Conservation (phyloP, 1,140 invertebrate genomes). For the Eupristina koningsbergeri region DNA sequence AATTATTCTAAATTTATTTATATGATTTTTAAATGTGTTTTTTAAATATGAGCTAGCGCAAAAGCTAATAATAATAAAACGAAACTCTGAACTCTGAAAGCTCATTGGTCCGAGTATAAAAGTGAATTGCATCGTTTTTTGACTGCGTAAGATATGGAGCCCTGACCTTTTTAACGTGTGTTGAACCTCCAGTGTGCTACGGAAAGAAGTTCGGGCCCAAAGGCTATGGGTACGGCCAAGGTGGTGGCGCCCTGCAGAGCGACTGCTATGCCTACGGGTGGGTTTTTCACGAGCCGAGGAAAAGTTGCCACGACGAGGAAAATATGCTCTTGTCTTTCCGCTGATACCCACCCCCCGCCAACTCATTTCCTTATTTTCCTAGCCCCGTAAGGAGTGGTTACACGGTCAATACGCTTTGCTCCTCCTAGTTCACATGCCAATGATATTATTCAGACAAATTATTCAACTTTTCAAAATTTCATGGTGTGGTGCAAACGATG, state of each 20-base stretch:
- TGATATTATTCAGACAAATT: too few species aligned
- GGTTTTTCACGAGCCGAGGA: conserved; percentile 64
- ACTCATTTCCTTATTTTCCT: too few species aligned
- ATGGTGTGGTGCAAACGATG: too few species aligned
- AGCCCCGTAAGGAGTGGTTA: background rate
- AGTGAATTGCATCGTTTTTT: background rate
- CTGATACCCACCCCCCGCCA: background rate
- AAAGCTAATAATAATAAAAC: too few species aligned
- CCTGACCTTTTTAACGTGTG: conserved; percentile 22
- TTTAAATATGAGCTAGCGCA: too few species aligned
- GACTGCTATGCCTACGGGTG: conserved; percentile 85
- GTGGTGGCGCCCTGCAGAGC: conserved; percentile 91
- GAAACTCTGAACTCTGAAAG: too few species aligned
- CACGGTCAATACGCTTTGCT: background rate
- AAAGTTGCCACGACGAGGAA: conserved; percentile 62
- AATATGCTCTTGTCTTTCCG: conserved; percentile 56
- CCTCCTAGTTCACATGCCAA: too few species aligned
- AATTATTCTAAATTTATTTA: too few species aligned
- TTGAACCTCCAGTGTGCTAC: conserved; percentile 84
- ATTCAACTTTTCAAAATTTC: too few species aligned
- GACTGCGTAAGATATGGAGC: background rate
- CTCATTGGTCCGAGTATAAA: background rate
- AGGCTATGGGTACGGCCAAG: conserved; percentile 94
- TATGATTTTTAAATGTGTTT: too few species aligned
- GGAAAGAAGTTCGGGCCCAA: conserved; percentile 94